Evolutionary conservation across 2,888 invertebrate species (phyloP).

Genomic region (Smittia aterrima): DNA sequence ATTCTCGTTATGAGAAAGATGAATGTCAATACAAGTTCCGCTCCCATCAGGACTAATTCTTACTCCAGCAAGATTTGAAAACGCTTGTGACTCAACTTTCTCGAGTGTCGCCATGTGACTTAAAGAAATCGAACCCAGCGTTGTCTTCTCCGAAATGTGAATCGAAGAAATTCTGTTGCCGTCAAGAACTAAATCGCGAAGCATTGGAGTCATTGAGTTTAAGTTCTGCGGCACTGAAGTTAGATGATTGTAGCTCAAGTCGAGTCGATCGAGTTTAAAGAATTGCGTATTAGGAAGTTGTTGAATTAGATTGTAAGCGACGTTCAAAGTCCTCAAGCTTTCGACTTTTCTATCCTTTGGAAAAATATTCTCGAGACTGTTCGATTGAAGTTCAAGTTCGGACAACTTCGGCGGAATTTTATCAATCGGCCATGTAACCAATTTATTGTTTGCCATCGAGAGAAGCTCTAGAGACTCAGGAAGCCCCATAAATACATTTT

Average conservation of each 20-base stretch:
- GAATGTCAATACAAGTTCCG: slow-evolving; percentile 26
- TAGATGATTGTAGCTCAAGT: slow-evolving; percentile 42
- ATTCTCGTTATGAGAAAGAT: slow-evolving; percentile 19
- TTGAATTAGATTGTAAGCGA: slow-evolving; percentile 31
- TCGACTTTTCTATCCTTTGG: background rate
- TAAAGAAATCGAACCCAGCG: slow-evolving; percentile 32
- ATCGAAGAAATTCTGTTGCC: slow-evolving; percentile 42
- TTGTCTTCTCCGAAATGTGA: slow-evolving; percentile 34
- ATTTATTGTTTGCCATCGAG: slow-evolving; percentile 39
- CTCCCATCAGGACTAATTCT: slow-evolving; percentile 1
- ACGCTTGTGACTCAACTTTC: background rate
- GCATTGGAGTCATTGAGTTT: slow-evolving; percentile 1
- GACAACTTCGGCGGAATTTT: slow-evolving; percentile 34
- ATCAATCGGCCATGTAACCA: slow-evolving; percentile 40
- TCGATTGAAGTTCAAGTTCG: slow-evolving; percentile 41
- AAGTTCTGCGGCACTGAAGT: slow-evolving; percentile 37
- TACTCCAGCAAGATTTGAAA: background rate
- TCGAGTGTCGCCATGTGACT: background rate
- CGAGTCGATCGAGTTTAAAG: slow-evolving; percentile 19
- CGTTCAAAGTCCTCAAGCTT: slow-evolving; percentile 38
- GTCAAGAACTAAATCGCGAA: slow-evolving; percentile 40
- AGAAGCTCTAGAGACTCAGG: slow-evolving; percentile 36
- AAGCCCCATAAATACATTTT: slow-evolving; percentile 9
- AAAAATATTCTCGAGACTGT: slow-evolving; percentile 34
- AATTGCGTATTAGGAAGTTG: slow-evolving; percentile 24